These are phyloP conservation scores for Sarcophaga variegata DNA, from an alignment of 2,888 invertebrate species.

Conservation along the genomic window DNA sequence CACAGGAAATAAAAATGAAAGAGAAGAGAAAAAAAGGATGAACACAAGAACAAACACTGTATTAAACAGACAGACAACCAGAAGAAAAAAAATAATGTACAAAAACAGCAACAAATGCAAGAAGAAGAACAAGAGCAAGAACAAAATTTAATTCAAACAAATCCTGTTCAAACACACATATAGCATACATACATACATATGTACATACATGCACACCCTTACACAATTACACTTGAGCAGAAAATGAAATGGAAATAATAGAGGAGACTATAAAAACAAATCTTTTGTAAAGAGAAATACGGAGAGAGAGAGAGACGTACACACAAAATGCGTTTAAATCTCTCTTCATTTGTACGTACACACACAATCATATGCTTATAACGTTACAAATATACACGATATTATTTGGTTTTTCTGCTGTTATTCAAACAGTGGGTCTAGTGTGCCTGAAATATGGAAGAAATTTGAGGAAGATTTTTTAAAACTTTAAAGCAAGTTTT, in stretches of 20 bases:
- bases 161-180: background rate
- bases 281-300: slow-evolving; percentile 45
- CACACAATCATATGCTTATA: background rate
- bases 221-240: slow-evolving; percentile 2
- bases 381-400: slow-evolving; percentile 11
- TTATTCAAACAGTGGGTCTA: slow-evolving; percentile 2
- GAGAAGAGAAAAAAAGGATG: background rate
- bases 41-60: slow-evolving; percentile 1
- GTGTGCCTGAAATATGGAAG: background rate
- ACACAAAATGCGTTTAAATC: slow-evolving; percentile 37
- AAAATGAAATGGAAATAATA: slow-evolving; percentile 29
- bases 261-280: slow-evolving; percentile 56
- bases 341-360: slow-evolving; percentile 21
- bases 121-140: background rate
- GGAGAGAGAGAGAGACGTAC: background rate
- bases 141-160: background rate
- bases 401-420: background rate
- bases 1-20: slow-evolving; percentile 27
- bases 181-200: background rate
- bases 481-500: no score
- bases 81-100: background rate
- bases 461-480: background rate
- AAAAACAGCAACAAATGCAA: background rate
- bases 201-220: background rate
- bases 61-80: background rate